Evolutionary conservation across 2,888 invertebrate species (phyloP), one percentile per base, ranked within the genome.

Genomic region (Plebejus melissa): DNA sequence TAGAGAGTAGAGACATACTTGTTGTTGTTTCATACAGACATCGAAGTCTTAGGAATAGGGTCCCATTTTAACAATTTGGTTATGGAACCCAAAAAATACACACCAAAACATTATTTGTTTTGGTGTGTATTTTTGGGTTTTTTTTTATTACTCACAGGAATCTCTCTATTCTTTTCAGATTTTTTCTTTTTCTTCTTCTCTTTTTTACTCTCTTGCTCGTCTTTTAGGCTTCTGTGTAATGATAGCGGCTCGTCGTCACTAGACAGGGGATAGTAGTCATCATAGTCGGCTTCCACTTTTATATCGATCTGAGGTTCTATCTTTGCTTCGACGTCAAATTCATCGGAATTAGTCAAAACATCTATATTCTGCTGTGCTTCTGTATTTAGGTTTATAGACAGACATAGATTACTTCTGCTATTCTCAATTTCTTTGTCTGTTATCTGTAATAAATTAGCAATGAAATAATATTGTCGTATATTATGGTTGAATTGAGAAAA

Each of bases 231-330:
- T 57, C 89, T 89, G 76, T 86, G 88, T 7, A 86, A 54, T 0
- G 88, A 87, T 0, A 91, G 77, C 0, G 90, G 90, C 76, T 90
- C 89, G 80, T 91, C 87, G 78, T 87, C 88, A 81, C 86, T 88
- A 0, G 85, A 84, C 13, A 82, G 65, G 2, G 76, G 77, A 6
- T 77, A 76, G 11, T 75, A 76, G 13, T 85, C 85, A 76, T 82
- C 81, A 70, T 79, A 71, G 78, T 88, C 87, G 0, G 86, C 78
- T 4, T 79, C 75, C 28, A 78, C 50, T 4, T 80, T 75, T 13
- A 76, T 75, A 46, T 77, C 70, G 3, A 78, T 81, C 13, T 77
- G 70, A 6, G 58, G 57, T 58, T 71, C 70, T n/a, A 70, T 58
- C 38, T 70, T 46, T 0, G 72, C 72, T 1, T 72, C 50, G 0